phyloP scores from a whole-genome alignment of 2,888 invertebrate genomes.

The Patella depressa region DNA sequence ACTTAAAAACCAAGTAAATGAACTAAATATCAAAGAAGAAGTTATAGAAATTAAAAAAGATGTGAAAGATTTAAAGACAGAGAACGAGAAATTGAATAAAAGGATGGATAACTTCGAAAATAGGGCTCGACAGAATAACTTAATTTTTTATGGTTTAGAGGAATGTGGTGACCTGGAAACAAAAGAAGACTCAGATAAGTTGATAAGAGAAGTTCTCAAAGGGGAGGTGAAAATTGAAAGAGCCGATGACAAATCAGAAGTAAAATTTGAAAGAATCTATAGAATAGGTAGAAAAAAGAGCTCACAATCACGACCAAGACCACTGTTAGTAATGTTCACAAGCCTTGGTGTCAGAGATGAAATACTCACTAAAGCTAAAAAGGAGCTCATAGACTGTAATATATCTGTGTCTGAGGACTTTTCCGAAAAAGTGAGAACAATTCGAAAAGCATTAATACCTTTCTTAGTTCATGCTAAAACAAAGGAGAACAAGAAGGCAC shows the following conservation, averaged over 20 bases:
- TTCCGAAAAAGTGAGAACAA: not conserved
- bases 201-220: not conserved
- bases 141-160: not conserved
- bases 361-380: not conserved
- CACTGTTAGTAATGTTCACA: not conserved
- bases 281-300: not conserved
- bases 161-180: not conserved
- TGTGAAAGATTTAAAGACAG: not conserved
- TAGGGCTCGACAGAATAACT: not conserved
- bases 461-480: not conserved
- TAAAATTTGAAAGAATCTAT: constrained; percentile 3
- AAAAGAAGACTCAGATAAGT: not conserved
- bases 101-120: constrained; percentile 7
- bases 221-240: not conserved
- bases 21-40: constrained; percentile 6
- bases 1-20: constrained; percentile 2
- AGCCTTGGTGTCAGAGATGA: not conserved
- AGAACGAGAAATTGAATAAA: not conserved
- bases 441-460: not conserved
- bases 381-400: not conserved
- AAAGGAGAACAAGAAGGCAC: not conserved
- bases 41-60: not conserved
- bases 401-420: not conserved
- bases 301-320: not conserved
- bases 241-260: not conserved